Evolutionary conservation across 2,888 invertebrate genomes (phyloP).

Genomic region (Empis livida): DNA sequence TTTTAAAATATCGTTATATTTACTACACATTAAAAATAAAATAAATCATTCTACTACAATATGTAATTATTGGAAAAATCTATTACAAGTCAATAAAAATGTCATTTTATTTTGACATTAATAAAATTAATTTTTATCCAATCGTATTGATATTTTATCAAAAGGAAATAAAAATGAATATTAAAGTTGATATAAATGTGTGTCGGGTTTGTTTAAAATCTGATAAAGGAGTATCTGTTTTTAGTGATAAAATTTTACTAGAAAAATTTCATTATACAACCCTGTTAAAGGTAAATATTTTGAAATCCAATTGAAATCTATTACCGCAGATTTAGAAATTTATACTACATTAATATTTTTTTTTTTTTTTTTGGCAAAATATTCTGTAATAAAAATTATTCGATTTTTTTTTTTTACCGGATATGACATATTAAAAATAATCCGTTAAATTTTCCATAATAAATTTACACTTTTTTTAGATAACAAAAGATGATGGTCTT

Average conservation of each 20-base stretch:
- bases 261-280: constrained; percentile 24
- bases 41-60: too few species aligned
- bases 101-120: too few species aligned
- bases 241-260: constrained; percentile 13
- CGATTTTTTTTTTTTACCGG: not conserved
- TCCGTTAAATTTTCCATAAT: not conserved
- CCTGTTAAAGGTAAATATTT: constrained; percentile 17
- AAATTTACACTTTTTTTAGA: constrained; percentile 11
- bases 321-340: not conserved
- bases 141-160: too few species aligned
- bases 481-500: constrained; percentile 20
- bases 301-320: not conserved
- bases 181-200: constrained; percentile 23
- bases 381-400: not conserved
- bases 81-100: too few species aligned
- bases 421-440: too few species aligned
- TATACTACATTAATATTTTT: not conserved
- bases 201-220: constrained; percentile 26
- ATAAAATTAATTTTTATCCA: too few species aligned
- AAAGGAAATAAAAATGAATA: constrained; percentile 17
- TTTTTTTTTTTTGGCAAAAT: not conserved
- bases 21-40: too few species aligned
- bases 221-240: constrained; percentile 17
- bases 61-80: too few species aligned
- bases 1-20: too few species aligned